Evolutionary conservation across 2,113 vertebrate species (phyloP), one percentile per base, ranked within the genome.

Genomic region (Caretta caretta): DNA sequence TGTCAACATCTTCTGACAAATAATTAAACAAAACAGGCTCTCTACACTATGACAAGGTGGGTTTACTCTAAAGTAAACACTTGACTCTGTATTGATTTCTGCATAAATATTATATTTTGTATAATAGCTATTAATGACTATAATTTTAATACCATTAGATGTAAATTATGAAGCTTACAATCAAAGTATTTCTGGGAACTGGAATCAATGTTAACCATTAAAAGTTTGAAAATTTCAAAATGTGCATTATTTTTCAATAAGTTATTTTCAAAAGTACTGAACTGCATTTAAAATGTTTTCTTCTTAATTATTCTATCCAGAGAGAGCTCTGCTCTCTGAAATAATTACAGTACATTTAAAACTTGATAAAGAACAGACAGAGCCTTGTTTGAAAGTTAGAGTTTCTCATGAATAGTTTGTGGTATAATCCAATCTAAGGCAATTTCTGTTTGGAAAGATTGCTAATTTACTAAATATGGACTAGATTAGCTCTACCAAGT

Each of bases 1-100:
- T 92, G 79, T 94, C 87, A 94, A 59, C 84, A 84, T 56, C 90
- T 90, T 86, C 85, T 88, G 87, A 93, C 88, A 88, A 95, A 95
- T 95, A 93, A 96, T 93, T 81, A 10, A 96, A 82, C 84, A 48
- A 4, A 16, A 22, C 72, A 80, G 91, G 51, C 50, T 90, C 49
- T n/a, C 49, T 0, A 0, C 22, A 4, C 25, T 14, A 0, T 4
- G 65, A 76, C 6, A 69, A 56, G 80, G 38, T 83, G 38, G 9
- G 38, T 20, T n/a, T 72, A 20, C 89, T 82, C 59, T 62, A 87
- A 69, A n/a, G 62, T 65, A 48, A 38, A 4, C 83, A 1, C 84
- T 86, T 42, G 38, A 48, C n/a, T 49, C 83, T 62, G 25, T 13
- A 31, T 50, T 79, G 56, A 4, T 78, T 90, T 54, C 48, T 82